Percentiles rank a stretch among this genome's conserved stretches.
phyloP scores from a whole-genome alignment of 2,888 invertebrate species.

The Seira sanloemensis region DNA sequence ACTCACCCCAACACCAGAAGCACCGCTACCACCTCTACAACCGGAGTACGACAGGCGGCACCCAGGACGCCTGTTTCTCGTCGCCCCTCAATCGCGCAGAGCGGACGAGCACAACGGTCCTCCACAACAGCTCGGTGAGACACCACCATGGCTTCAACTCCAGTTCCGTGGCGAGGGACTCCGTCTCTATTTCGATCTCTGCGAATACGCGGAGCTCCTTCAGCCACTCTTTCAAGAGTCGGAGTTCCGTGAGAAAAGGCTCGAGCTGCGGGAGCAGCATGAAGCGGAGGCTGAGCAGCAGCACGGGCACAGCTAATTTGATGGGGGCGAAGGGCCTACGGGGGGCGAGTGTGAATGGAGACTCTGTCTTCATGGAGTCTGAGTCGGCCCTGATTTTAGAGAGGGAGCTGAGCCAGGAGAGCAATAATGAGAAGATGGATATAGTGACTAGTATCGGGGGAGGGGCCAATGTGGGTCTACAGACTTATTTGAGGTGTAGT shows the following conservation, averaged over 20 bases:
- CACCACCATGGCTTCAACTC: neutral
- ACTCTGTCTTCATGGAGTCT: slow-evolving; percentile 61
- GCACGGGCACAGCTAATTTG: slow-evolving; percentile 22
- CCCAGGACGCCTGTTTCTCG: slow-evolving; percentile 43
- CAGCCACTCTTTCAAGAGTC: slow-evolving; percentile 49
- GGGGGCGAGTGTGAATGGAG: slow-evolving; percentile 41
- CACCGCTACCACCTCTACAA: slow-evolving; percentile 29
- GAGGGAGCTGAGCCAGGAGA: slow-evolving; percentile 47
- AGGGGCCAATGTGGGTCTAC: too few relatives aligned
- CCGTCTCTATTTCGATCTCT: slow-evolving; percentile 55
- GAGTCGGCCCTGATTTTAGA: slow-evolving; percentile 60
- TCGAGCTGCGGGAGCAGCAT: slow-evolving; percentile 43
- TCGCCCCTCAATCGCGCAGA: slow-evolving; percentile 43
- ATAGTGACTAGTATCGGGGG: too few relatives aligned
- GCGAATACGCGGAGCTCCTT: slow-evolving; percentile 55
- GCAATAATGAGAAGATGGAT: too few relatives aligned
- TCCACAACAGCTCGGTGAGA: slow-evolving; percentile 25
- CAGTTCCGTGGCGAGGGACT: slow-evolving; percentile 21
- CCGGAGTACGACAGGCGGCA: slow-evolving; percentile 31
- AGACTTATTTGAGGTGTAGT: too few relatives aligned
- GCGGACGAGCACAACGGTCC: slow-evolving; percentile 34
- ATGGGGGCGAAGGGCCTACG: slow-evolving; percentile 36
- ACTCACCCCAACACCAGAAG: slow-evolving; percentile 40
- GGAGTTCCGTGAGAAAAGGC: slow-evolving; percentile 51
- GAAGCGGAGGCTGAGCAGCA: slow-evolving; percentile 44